Evolutionary conservation across 2,113 vertebrate species (phyloP), one percentile per base, ranked within the genome.

Genomic region (Eurystomus gularis): DNA sequence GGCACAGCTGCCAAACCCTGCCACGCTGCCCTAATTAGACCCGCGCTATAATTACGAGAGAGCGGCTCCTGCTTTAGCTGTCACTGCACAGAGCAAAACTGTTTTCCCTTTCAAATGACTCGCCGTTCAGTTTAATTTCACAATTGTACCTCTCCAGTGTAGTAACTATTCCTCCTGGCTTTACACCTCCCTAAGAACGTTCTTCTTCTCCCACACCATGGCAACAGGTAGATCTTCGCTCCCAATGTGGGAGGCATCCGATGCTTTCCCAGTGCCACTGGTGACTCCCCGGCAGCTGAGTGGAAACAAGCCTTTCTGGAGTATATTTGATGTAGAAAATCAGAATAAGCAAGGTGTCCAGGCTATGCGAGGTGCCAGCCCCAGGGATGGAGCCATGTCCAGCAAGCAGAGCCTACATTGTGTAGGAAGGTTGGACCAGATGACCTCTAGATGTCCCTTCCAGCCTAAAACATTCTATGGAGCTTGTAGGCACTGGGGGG

Each of bases 11-110:
- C 96, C 97, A 97, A 68, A 61, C 79, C 93, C 93, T 70, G 57
- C 94, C 62, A 31, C 17, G 58, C 87, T 77, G 92, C 46, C 9
- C 89, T 98, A 97, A 98, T 96, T 96, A 97, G 78, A 93, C 93
- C 94, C 0, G 0, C 0, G 3, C 58, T 57, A 18, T 97, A 98
- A 98, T 98, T 98, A 96, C 93, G n/a, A 83, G 62, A 58, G 29
- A 57, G 46, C 26, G 35, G 95, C 96, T 96, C 94, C 25, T 69
- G 95, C 60, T 94, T 75, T 81, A 93, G 97, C 78, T 93, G 89
- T 96, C 97, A 95, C 94, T 96, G 96, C 96, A 96, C 86, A 94
- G 87, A 93, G 93, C 89, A 95, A 92, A 96, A 88, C 95, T 93
- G 96, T 82, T 96, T 97, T 97, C 95, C 96, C 95, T 97, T 97